Conservation (phyloP, 2,113 vertebrate genomes). For the Progne subis region DNA sequence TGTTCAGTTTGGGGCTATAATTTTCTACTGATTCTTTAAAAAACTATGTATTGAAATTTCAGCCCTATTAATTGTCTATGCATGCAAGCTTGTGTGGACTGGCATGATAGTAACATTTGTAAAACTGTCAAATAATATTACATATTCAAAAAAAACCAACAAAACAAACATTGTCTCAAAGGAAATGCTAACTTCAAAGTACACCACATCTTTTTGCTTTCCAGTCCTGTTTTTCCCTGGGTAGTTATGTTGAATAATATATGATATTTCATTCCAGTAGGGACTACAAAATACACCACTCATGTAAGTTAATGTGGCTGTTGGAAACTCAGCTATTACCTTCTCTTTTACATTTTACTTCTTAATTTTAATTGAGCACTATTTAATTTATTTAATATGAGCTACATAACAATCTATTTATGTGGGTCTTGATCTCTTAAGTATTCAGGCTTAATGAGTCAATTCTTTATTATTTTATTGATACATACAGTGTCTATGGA, state of each 20-base stretch:
- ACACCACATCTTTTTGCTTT: background rate
- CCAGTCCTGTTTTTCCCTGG: background rate
- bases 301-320: background rate
- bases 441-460: background rate
- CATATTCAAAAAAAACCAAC: background rate
- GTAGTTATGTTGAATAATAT: slow-evolving; percentile 35
- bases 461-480: background rate
- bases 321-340: background rate
- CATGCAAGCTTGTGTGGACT: background rate
- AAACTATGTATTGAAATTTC: slow-evolving; percentile 11
- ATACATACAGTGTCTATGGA: background rate
- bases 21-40: background rate
- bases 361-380: background rate
- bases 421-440: background rate
- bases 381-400: background rate
- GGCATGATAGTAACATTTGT: background rate
- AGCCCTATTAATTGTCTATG: background rate
- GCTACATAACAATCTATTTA: background rate
- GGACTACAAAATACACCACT: background rate
- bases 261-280: slow-evolving; percentile 24
- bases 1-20: background rate
- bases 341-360: background rate
- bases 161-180: background rate
- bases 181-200: slow-evolving; percentile 7
- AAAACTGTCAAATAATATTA: slow-evolving; percentile 7